Base-by-base conservation (phyloP, 2,888 invertebrate species). In the Morinoia aosen region DNA sequence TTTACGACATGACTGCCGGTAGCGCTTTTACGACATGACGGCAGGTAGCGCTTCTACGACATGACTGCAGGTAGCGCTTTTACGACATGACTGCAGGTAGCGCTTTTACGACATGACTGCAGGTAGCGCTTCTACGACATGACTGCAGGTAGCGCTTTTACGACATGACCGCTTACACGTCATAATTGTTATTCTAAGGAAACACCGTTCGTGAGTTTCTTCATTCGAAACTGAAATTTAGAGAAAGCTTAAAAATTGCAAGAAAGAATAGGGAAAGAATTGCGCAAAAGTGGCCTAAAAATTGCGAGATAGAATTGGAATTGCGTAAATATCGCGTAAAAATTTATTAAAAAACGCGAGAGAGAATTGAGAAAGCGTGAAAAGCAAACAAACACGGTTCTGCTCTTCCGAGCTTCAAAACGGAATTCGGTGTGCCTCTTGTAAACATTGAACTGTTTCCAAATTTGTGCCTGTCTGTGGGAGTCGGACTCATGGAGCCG, bases 341-440 rank as follows among this genome's bases (percentile, higher is more conserved):
- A 48, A 48, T 48, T 48, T 2, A 48, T 48, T 48, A 48, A 48
- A 48, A 48, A 48, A 4, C 48, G 48, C 48, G 3, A 48, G 48
- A 48, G 5, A 48, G 48, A 48, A 48, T 48, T 48, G 48, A 48
- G 48, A 48, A 48, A 48, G 48, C 48, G 48, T 5, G 5, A 48
- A 48, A 48, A 48, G 5, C 48, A 48, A 48, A 48, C 16, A 76
- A 76, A 76, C 33, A 33, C 25, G 16, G 1, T 7, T 76, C 25
- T 25, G 33, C 76, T 76, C 76, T 0, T 8, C 2, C 19, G 76
- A 76, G 76, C 33, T 19, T 25, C 76, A 76, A 76, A 76, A 25
- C 76, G 16, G 76, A 76, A 76, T 76, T 76, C 76, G 76, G 76
- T 25, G 76, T 76, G 76, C 76, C 76, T 76, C 76, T 76, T 76